Base-by-base conservation (phyloP, 2,113 vertebrate genomes). In the Cynoglossus semilaevis region DNA sequence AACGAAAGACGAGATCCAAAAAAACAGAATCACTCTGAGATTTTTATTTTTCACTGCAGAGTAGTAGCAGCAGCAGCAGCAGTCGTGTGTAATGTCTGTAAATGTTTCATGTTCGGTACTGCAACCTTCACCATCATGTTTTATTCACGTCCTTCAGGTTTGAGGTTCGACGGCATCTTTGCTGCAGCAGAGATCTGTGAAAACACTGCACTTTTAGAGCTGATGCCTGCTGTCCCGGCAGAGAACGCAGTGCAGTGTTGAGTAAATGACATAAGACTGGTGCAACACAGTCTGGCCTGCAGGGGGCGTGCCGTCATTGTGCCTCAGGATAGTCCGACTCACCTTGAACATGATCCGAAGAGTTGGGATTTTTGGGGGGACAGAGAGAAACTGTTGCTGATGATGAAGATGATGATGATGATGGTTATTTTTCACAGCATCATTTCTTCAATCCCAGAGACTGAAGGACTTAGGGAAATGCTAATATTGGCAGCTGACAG, bases 241-340 rank as follows among this genome's bases (percentile, higher is more conserved):
- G 15, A 14, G 11, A 41, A 41, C 38, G 38, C 38, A n/a, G 42
- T 15, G 42, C 7, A 8, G 43, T 15, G 46, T 13, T 19, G 48
- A 42, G 29, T 41, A 42, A 37, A 17, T 3, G 4, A 2, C 48
- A 37, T 2, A 14, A 44, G 59, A 42, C 22, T 42, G 53, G 11
- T 16, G n/a, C 18, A 14, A 17, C 72, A 34, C 41, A 0, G 9
- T 58, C 34, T 17, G 5, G 43, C 56, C 70, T 81, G 72, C 67
- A 76, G 76, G 63, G 71, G 76, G 81, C 73, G 77, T 57, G 54
- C 38, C 3, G 62, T 74, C 72, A 35, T 60, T 22, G 47, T 9
- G 34, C 17, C 51, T 58, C 45, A 1, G 2, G 9, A 16, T 5
- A 6, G 17, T 19, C 38, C 10, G 13, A 10, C 50, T 64, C 67